A percentile compares a stretch with the other conserved stretches of the same genome.
These are phyloP conservation scores for Castor canadensis DNA, from an alignment of 2,113 vertebrate genomes.

Conservation along the genomic window DNA sequence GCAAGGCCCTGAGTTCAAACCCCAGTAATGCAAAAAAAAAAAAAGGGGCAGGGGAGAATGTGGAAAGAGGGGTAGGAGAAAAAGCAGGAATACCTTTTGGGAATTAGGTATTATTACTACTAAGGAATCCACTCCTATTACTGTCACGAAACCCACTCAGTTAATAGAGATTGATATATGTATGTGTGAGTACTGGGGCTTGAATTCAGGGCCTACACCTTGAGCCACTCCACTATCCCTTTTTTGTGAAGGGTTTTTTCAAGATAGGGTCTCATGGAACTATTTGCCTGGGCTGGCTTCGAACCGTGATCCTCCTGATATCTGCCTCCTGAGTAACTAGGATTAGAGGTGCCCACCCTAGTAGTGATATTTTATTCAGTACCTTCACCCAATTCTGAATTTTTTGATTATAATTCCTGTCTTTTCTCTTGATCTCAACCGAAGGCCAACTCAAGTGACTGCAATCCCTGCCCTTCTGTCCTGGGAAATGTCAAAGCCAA, in stretches of 20 bases:
- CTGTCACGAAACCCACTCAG: not conserved
- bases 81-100: not conserved
- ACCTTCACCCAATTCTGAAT: not conserved
- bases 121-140: constrained; percentile 29
- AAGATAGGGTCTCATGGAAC: too few species aligned
- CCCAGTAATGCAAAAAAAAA: too few species aligned
- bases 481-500: not conserved
- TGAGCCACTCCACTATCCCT: too few species aligned
- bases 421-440: not conserved
- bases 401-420: not conserved
- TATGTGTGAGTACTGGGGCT: too few species aligned
- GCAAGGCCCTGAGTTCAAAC: not conserved
- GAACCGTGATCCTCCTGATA: too few species aligned
- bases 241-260: too few species aligned
- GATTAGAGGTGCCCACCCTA: too few species aligned
- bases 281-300: too few species aligned
- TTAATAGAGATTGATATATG: too few species aligned
- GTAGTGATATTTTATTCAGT: too few species aligned
- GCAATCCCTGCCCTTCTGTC: not conserved
- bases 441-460: not conserved
- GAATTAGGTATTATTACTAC: not conserved
- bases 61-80: not conserved
- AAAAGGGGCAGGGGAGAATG: not conserved
- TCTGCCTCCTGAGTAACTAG: too few species aligned
- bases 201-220: too few species aligned